Percentiles rank a stretch among this genome's conserved stretches.
These are phyloP conservation scores for Acanthosepion lycidas DNA, from an alignment of 2,888 invertebrate species.

Conservation along the genomic window DNA sequence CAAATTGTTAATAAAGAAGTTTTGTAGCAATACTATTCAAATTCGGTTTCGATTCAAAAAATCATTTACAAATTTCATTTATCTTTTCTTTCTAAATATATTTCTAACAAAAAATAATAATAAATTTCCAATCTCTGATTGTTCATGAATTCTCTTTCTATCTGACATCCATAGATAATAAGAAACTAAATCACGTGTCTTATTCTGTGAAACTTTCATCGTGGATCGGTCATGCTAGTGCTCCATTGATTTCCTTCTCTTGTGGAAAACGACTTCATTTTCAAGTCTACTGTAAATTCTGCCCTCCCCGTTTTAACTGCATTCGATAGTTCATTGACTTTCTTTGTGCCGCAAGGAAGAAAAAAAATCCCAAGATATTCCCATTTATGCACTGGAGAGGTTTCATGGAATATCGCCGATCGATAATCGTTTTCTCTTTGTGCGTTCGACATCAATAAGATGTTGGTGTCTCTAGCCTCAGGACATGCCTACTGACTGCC, in stretches of 20 bases:
- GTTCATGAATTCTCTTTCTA: too few species aligned
- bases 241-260: neutral
- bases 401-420: neutral
- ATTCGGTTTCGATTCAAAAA: too few species aligned
- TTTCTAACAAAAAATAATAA: too few species aligned
- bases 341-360: neutral
- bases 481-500: neutral
- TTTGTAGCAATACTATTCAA: too few species aligned
- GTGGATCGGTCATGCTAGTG: neutral
- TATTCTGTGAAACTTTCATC: neutral
- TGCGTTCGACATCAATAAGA: neutral
- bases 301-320: neutral
- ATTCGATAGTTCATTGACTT: conserved; percentile 21
- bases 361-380: conserved; percentile 18
- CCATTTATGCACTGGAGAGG: conserved; percentile 1
- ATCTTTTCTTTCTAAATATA: too few species aligned
- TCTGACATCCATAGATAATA: neutral
- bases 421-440: neutral
- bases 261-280: neutral
- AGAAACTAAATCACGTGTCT: neutral
- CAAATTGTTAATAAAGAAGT: too few species aligned
- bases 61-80: too few species aligned
- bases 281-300: neutral
- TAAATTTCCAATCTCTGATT: too few species aligned
- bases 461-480: neutral